These are phyloP conservation scores for Dicrurus megarhynchus DNA, from an alignment of 2,113 vertebrate species.

Conservation along the genomic window DNA sequence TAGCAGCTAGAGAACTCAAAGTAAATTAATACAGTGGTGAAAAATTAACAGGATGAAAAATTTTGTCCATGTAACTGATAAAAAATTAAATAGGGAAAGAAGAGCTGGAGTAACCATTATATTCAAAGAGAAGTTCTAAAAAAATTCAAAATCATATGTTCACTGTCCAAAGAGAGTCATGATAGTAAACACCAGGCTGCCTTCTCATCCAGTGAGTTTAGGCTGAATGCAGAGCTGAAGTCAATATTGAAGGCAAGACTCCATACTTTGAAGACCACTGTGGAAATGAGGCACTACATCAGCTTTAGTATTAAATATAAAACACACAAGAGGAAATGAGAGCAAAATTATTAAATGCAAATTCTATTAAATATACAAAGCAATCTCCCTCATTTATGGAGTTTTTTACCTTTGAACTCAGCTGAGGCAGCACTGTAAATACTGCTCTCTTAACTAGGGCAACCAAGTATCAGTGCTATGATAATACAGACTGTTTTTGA, in stretches of 20 bases:
- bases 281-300: neutral
- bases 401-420: neutral
- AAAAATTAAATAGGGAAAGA: neutral
- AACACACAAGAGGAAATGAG: neutral
- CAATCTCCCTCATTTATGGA: neutral
- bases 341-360: neutral
- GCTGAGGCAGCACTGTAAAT: neutral
- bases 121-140: neutral
- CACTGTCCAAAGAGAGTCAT: neutral
- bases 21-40: neutral
- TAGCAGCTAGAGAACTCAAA: neutral
- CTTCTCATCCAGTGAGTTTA: neutral
- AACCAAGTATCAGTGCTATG: neutral
- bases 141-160: neutral
- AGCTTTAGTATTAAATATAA: neutral
- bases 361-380: neutral
- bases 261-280: neutral
- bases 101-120: neutral
- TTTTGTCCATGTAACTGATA: neutral
- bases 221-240: neutral
- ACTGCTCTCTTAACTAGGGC: neutral
- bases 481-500: neutral
- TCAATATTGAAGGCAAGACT: neutral
- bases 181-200: neutral
- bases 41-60: neutral